phyloP scores from a whole-genome alignment of 2,113 vertebrate genomes.

The Halichoerus grypus region DNA sequence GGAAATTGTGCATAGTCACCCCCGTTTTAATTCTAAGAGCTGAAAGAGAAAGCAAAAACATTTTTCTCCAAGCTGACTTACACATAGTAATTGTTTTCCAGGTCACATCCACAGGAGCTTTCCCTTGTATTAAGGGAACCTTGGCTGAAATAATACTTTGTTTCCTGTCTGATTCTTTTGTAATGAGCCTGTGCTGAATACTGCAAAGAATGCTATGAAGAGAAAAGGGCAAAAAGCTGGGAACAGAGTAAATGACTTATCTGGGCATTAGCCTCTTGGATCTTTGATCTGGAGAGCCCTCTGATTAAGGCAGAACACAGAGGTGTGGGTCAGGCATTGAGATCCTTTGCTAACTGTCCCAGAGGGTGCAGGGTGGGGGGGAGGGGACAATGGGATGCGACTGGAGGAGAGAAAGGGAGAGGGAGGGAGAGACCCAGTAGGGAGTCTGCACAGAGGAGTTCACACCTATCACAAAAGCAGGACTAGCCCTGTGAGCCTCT shows the following conservation, averaged over 20 bases:
- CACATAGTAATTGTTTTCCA: background rate
- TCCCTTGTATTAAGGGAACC: constrained; percentile 29
- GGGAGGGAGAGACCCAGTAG: background rate
- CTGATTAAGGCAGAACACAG: background rate
- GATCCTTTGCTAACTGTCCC: background rate
- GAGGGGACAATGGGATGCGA: background rate
- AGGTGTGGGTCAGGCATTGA: background rate
- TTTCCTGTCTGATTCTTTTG: constrained; percentile 42
- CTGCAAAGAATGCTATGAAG: background rate
- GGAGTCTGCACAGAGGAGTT: background rate
- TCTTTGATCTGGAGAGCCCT: background rate
- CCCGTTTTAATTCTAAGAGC: background rate
- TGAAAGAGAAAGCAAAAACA: background rate
- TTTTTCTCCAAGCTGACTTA: background rate
- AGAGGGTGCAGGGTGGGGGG: background rate
- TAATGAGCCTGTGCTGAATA: background rate
- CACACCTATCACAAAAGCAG: background rate
- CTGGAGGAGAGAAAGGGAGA: background rate
- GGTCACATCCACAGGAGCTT: background rate
- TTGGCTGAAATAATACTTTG: constrained; percentile 42
- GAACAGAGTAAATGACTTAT: background rate
- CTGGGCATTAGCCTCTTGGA: background rate
- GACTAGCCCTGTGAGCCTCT: constrained; percentile 15
- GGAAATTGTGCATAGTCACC: background rate
- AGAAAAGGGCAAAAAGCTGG: background rate